Evolutionary conservation across 2,797 vertebrate genomes (phyloP).

Genomic region (Notolabrus celidotus): DNA sequence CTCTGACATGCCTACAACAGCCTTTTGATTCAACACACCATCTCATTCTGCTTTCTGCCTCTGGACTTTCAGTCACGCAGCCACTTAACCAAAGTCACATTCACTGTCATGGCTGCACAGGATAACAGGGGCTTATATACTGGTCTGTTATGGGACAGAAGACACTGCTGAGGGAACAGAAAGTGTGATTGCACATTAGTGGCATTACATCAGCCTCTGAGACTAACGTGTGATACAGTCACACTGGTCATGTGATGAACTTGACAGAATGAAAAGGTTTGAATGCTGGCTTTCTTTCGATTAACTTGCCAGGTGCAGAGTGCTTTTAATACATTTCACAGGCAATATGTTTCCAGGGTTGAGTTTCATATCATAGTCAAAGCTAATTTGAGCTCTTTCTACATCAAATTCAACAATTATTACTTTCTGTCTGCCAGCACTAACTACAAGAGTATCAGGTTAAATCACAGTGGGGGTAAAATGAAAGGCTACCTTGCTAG

Average conservation of each 20-base stretch:
- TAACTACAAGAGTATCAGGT: slow-evolving; percentile 69
- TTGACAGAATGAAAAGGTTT: slow-evolving; percentile 15
- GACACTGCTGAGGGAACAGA: slow-evolving; percentile 13
- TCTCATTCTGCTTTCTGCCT: slow-evolving; percentile 48
- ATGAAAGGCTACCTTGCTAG: slow-evolving; percentile 41
- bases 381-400: slow-evolving; percentile 60
- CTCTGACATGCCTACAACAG: slow-evolving; percentile 72
- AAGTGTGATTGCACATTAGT: slow-evolving; percentile 33
- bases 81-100: slow-evolving; percentile 50
- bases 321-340: slow-evolving; percentile 13
- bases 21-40: slow-evolving; percentile 73
- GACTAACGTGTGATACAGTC: slow-evolving; percentile 20
- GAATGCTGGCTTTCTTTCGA: not conserved
- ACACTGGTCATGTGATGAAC: slow-evolving; percentile 12
- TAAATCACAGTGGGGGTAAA: slow-evolving; percentile 54
- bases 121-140: slow-evolving; percentile 28
- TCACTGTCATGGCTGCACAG: slow-evolving; percentile 38
- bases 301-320: slow-evolving; percentile 26
- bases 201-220: slow-evolving; percentile 5
- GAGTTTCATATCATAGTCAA: slow-evolving; percentile 58
- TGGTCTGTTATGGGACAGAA: slow-evolving; percentile 25
- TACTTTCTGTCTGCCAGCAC: slow-evolving; percentile 40
- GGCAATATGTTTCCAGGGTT: slow-evolving; percentile 35
- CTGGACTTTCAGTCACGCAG: slow-evolving; percentile 42
- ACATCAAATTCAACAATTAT: slow-evolving; percentile 55